Base-by-base conservation (phyloP, 2,113 vertebrate species). In the Spilogale gracilis region DNA sequence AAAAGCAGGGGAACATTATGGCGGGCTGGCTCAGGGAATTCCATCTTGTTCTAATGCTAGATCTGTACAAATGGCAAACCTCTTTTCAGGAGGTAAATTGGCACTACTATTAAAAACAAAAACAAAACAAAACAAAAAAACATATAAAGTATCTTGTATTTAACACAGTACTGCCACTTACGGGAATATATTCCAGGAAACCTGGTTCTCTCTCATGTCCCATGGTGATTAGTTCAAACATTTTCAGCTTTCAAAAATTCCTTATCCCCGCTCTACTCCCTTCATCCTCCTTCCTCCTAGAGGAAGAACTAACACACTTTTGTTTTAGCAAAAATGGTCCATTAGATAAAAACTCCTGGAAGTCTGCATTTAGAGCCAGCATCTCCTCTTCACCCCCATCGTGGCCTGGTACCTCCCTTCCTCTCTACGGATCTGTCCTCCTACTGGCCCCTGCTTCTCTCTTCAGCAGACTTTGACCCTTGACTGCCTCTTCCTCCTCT, bases 121-220 rank as follows among this genome's bases (percentile, higher is more conserved):
- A 32, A 60, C 10, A 38, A 38, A 38, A 38, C 38, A 38, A 38
- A 38, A 38, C 38, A 38, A 38, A 38, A 38, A 38, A 38, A 38
- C 38, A 38, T 54, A 86, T 94, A 87, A 94, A 95, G 63, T 48
- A 76, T 61, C 58, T 93, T 95, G 43, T 67, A 95, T 96, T 94
- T 93, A 96, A 92, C 80, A 94, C 63, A 85, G 61, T 56, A 61
- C 81, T 71, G 79, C 60, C 50, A 91, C 71, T 90, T 91, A 73
- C 43, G 74, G 69, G 52, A 97, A 65, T 38, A 54, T 30, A 81
- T 90, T 84, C 79, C 30, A 54, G 79, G 92, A 97, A 95, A 90
- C 69, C 12, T 20, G 23, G 23, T 83, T 96, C 67, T 80, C 67
- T 30, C 16, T 32, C 5, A 10, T 50, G 9, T 84, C 32, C 80